Base-by-base conservation (phyloP, 2,888 invertebrate species). In the Phyllotreta striolata region DNA sequence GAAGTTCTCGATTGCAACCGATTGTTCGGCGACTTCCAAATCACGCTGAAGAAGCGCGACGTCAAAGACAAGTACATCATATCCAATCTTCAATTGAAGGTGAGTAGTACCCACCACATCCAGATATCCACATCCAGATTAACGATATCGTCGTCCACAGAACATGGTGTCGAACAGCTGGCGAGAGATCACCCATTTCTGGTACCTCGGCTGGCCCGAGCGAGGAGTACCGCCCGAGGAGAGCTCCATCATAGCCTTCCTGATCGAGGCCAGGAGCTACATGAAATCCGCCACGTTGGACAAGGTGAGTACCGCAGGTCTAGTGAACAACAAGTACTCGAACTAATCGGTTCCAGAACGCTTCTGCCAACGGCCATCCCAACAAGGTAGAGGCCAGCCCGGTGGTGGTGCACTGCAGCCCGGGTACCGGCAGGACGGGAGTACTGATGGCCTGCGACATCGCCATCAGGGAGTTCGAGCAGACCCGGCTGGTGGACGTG, bases 151-250 rank as follows among this genome's bases (percentile, higher is more conserved):
- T n/a, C n/a, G n/a, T 24, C 24, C 24, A 24, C 78, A 88, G 88
- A 92, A 93, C 80, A 83, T 91, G 81, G 86, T 89, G 69, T 91
- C 91, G 49, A 92, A 93, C 79, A 89, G 91, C 66, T 91, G 92
- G 86, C 83, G 96, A 46, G 95, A 96, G 80, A 86, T 96, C 59
- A 92, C 90, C 0, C 96, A 96, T 77, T 88, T 95, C 76, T 96
- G 96, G 96, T 95, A 94, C 83, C 89, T 93, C 76, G 85, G 85
- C 43, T 97, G 96, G 96, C 96, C 96, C 0, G 87, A 88, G n/a
- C 88, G 90, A 67, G 95, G 95, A 0, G 91, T 92, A 0, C 96
- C 96, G 1, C 86, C 87, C 6, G 95, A 95, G 75, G 90, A 90
- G 56, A 89, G 91, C 56, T 91, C 93, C 0, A 84, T 96, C 51